Evolutionary conservation across 2,888 invertebrate species (phyloP).

Genomic region (Plebejus argus): DNA sequence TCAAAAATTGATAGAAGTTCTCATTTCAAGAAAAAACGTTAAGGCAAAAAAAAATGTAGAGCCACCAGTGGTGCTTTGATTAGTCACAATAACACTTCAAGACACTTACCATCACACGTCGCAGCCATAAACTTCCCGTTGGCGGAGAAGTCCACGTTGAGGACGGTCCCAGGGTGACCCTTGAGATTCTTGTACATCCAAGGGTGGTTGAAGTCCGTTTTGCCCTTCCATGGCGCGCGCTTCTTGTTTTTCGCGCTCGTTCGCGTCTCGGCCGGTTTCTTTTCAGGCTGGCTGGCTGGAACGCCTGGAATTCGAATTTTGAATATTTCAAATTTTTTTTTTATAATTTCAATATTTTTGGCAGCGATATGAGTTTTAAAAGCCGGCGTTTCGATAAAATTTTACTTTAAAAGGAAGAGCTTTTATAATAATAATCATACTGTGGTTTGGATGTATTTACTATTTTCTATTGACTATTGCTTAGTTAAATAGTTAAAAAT

Average conservation of each 20-base stretch:
- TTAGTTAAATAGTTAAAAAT: background rate
- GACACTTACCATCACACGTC: slow-evolving; percentile 89
- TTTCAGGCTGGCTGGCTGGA: slow-evolving; percentile 64
- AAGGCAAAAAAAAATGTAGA: background rate
- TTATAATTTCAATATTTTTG: background rate
- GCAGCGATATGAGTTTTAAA: background rate
- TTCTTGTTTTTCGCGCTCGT: slow-evolving; percentile 76
- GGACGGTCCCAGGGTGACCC: slow-evolving; percentile 88
- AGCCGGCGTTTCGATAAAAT: too few relatives aligned
- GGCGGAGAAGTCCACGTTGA: slow-evolving; percentile 89
- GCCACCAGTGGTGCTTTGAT: slow-evolving; percentile 1
- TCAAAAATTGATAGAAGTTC: too few relatives aligned
- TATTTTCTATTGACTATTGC: too few relatives aligned
- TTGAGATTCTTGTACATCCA: slow-evolving; percentile 91
- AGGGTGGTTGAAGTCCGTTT: slow-evolving; percentile 83
- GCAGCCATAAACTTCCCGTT: slow-evolving; percentile 93
- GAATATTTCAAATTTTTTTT: background rate
- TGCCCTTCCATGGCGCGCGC: slow-evolving; percentile 70
- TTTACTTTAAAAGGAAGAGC: too few relatives aligned
- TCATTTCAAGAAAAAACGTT: too few relatives aligned
- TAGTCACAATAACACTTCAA: background rate
- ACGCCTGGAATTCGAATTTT: slow-evolving; percentile 52
- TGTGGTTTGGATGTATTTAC: too few relatives aligned
- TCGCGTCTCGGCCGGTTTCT: slow-evolving; percentile 62
- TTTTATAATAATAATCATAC: too few relatives aligned